A percentile compares a stretch with the other conserved stretches of the same genome.
These are phyloP conservation scores for Corydoras maculifer DNA, from an alignment of 2,113 vertebrate species.

Conservation along the genomic window DNA sequence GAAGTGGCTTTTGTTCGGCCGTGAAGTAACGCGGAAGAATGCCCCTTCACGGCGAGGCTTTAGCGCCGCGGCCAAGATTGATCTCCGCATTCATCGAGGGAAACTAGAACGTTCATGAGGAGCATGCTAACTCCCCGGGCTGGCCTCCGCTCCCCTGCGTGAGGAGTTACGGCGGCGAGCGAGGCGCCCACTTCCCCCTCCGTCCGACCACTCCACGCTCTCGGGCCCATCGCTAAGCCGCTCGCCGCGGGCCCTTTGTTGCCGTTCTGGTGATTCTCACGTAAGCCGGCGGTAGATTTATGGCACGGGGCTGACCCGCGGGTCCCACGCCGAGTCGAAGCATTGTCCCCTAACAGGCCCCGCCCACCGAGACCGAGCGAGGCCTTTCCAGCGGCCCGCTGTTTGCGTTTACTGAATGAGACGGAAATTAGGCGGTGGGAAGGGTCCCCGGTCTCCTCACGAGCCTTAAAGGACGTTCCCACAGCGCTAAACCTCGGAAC, in stretches of 20 bases:
- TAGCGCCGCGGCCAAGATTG: constrained; percentile 73
- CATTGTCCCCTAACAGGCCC: no score
- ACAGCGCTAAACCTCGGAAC: no score
- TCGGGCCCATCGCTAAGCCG: constrained; percentile 48
- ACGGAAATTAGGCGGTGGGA: no score
- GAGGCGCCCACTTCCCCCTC: constrained; percentile 39
- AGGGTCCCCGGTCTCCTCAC: no score
- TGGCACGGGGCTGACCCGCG: constrained; percentile 55
- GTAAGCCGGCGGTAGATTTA: constrained; percentile 57
- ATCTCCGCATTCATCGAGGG: constrained; percentile 84
- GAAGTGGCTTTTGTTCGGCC: constrained; percentile 85
- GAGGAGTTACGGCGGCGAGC: constrained; percentile 57
- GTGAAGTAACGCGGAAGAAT: constrained; percentile 76
- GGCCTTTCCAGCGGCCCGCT: no score
- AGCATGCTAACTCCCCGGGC: constrained; percentile 81
- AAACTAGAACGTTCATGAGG: constrained; percentile 92
- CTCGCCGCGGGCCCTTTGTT: no score
- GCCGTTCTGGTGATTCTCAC: constrained; percentile 50
- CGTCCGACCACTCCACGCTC: constrained; percentile 46
- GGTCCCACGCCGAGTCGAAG: no score
- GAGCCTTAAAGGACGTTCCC: no score
- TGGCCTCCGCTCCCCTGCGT: constrained; percentile 41
- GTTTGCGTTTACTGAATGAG: no score
- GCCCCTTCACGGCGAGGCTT: constrained; percentile 75
- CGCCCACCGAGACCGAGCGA: no score